Conservation (phyloP, 2,113 vertebrate species). For the Grus americana region DNA sequence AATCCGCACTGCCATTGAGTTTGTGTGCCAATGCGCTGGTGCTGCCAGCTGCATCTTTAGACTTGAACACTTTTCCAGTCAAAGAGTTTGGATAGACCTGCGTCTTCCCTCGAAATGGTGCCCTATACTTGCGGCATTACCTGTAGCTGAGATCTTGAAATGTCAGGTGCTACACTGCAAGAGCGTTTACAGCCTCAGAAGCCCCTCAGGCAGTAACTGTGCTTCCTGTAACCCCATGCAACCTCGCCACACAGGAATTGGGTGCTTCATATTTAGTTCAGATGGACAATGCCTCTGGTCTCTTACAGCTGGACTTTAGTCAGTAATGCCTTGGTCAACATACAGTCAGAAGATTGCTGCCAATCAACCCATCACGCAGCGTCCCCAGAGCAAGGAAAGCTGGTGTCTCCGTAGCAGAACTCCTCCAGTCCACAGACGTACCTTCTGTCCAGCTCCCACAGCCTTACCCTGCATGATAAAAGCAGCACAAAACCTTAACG, state of each 20-base stretch:
- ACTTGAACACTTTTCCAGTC: neutral
- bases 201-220: neutral
- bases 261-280: fast-evolving
- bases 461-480: neutral
- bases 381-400: neutral
- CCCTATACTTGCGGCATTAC: neutral
- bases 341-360: neutral
- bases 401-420: neutral
- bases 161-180: neutral
- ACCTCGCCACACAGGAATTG: neutral
- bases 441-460: neutral
- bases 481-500: neutral
- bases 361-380: fast-evolving
- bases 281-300: neutral
- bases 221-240: neutral
- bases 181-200: neutral
- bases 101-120: neutral
- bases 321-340: neutral
- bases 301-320: neutral
- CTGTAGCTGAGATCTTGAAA: fast-evolving
- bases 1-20: fast-evolving
- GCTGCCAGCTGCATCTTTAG: neutral
- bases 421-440: neutral
- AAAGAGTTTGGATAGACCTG: neutral
- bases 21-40: neutral